Evolutionary conservation across 2,888 invertebrate species (phyloP), one percentile per base, ranked within the genome.

Genomic region (Diplolepis rosae): DNA sequence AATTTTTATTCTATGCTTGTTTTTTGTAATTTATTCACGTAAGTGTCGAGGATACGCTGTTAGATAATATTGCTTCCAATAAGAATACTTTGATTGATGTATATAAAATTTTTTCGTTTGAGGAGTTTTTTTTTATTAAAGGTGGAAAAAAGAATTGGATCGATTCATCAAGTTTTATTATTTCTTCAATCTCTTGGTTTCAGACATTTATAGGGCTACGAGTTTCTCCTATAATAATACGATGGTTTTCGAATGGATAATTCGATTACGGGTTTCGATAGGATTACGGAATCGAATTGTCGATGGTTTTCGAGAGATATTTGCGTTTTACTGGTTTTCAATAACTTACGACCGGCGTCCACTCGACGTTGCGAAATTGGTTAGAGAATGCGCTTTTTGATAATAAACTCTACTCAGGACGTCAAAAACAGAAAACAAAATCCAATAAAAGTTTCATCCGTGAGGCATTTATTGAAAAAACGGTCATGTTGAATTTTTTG

Each of bases 121-220:
- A 24, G 22, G 35, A 56, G 35, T 18, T 35, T 35, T 24, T 39
- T 61, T 61, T n/a, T 24, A 61, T 61, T 24, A 61, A 32, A n/a
- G n/a, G n/a, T n/a, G n/a, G 35, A 61, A 9, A 45, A 9, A 18
- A 24, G 50, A 24, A 13, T 6, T 24, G 35, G 24, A 61, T 61
- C 22, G 13, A 39, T 35, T 61, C 6, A 24, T 61, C 35, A 35
- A 35, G 56, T 22, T 61, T 39, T 35, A 18, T 7, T 2, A 15
- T 30, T 54, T 54, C 24, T 32, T 22, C 56, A 39, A 61, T 61
- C 56, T 61, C 35, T 61, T 22, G n/a, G 35, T 61, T 13, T 22
- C 56, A 61, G 56, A 39, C 39, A 61, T 61, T 61, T 61, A 39
- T 61, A 61, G 56, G 39, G 56, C 39, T 61, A 39, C 56, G 39